Percentiles rank a stretch among this genome's conserved stretches.
Conservation (phyloP, 35 echinoderm and acorn worm genomes). For the Hemicentrotus pulcherrimus region DNA sequence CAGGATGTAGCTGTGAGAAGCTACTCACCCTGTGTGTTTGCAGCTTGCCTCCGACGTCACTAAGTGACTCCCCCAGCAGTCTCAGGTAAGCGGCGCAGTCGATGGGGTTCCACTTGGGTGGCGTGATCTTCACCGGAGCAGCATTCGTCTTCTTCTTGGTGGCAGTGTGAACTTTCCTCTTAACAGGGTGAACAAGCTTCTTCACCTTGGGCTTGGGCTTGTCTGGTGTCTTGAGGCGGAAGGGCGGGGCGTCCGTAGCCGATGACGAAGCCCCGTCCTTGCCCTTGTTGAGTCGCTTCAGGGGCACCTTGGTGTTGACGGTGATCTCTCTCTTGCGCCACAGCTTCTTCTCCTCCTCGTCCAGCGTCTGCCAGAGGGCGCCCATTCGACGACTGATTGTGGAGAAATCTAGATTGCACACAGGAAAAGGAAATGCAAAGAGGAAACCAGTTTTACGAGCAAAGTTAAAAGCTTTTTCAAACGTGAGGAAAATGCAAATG, state of each 20-base stretch:
- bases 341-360: slow-evolving; percentile 80
- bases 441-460: no score
- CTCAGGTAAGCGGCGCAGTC: slow-evolving; percentile 90
- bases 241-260: neutral
- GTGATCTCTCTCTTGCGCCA: slow-evolving; percentile 57
- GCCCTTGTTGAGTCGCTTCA: neutral
- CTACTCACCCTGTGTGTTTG: slow-evolving; percentile 79
- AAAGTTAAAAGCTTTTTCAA: no score
- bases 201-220: neutral
- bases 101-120: slow-evolving; percentile 83
- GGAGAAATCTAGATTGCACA: slow-evolving; percentile 68
- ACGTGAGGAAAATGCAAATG: no score
- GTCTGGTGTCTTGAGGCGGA: slow-evolving; percentile 17
- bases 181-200: no score
- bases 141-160: neutral
- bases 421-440: neutral
- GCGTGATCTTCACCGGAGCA: slow-evolving; percentile 15
- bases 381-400: slow-evolving; percentile 79
- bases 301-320: neutral
- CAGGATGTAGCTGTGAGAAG: neutral
- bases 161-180: neutral
- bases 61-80: slow-evolving; percentile 86
- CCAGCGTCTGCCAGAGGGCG: slow-evolving; percentile 72
- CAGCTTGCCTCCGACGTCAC: slow-evolving; percentile 72
- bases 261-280: neutral